Evolutionary conservation across 2,113 vertebrate species (phyloP).

Genomic region (Peromyscus californicus): DNA sequence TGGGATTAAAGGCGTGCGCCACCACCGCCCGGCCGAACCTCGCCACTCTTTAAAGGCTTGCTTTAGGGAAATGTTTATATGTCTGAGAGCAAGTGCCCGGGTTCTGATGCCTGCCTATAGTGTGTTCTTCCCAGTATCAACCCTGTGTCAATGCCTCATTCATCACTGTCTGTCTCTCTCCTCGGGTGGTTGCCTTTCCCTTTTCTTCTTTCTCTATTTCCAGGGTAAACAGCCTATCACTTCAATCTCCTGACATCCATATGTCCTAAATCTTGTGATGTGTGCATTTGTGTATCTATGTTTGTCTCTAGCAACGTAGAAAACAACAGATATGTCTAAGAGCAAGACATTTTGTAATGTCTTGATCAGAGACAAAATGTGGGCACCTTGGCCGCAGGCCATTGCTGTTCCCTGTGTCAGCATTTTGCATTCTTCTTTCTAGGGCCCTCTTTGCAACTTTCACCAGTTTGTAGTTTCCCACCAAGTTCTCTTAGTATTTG

Average conservation of each 20-base stretch:
- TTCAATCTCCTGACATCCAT: background rate
- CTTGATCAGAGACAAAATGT: background rate
- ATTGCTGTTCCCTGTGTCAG: background rate
- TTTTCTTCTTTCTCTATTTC: conserved; percentile 18
- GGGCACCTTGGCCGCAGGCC: background rate
- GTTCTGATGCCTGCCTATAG: background rate
- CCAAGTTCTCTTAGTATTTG: background rate
- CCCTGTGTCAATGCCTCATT: background rate
- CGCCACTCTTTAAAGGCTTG: conserved; percentile 60
- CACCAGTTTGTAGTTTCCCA: background rate
- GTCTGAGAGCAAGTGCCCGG: background rate
- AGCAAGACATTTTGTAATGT: background rate
- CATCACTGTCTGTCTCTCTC: conserved; percentile 3
- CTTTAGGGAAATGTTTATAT: conserved; percentile 69
- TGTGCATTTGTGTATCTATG: background rate
- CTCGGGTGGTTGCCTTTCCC: background rate
- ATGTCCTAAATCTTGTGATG: background rate
- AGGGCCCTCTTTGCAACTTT: background rate
- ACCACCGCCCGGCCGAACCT: too few relatives aligned
- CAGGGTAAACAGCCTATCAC: background rate
- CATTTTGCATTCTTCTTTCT: background rate
- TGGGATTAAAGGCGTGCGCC: too few relatives aligned
- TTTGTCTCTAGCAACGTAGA: background rate
- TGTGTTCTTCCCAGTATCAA: background rate
- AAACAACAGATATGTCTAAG: background rate